A percentile compares a stretch with the other conserved stretches of the same genome.
These are phyloP conservation scores for Bombus waltoni DNA, from an alignment of 1,140 invertebrate genomes.

Conservation along the genomic window DNA sequence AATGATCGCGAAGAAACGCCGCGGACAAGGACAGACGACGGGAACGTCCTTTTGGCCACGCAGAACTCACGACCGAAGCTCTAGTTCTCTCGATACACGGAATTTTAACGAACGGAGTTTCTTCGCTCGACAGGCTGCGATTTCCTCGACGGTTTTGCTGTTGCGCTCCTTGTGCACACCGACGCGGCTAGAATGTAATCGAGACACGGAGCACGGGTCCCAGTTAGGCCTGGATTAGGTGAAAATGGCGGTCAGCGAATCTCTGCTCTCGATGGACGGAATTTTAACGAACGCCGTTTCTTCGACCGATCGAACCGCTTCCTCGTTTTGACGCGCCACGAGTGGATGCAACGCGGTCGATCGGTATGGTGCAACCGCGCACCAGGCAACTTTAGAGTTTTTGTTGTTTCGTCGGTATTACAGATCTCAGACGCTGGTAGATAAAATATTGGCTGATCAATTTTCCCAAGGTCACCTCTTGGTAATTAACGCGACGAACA, in stretches of 20 bases:
- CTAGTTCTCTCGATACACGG: neutral
- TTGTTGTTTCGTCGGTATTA: neutral
- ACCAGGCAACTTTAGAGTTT: neutral
- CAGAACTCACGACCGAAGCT: constrained; percentile 1
- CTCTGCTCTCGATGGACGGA: constrained; percentile 27
- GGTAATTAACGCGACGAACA: neutral
- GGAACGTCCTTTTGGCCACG: constrained; percentile 1
- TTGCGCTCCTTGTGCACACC: neutral
- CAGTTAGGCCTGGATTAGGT: constrained; percentile 29
- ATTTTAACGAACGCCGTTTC: constrained; percentile 42
- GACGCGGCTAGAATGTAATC: constrained; percentile 12
- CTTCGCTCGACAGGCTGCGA: constrained; percentile 6
- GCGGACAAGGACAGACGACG: neutral
- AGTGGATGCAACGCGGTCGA: neutral
- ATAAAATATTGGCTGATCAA: neutral
- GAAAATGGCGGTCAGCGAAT: constrained; percentile 38
- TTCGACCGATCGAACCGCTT: constrained; percentile 11
- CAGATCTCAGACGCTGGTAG: neutral
- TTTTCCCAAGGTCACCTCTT: neutral
- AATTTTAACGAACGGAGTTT: constrained; percentile 45
- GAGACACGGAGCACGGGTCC: neutral
- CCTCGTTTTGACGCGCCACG: neutral
- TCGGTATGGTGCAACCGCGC: neutral
- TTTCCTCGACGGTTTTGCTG: constrained; percentile 22
- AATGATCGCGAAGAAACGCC: constrained; percentile 22